Percentiles rank a stretch among this genome's conserved stretches.
Conservation (phyloP, 1,140 invertebrate species). For the Megathymus violae region DNA sequence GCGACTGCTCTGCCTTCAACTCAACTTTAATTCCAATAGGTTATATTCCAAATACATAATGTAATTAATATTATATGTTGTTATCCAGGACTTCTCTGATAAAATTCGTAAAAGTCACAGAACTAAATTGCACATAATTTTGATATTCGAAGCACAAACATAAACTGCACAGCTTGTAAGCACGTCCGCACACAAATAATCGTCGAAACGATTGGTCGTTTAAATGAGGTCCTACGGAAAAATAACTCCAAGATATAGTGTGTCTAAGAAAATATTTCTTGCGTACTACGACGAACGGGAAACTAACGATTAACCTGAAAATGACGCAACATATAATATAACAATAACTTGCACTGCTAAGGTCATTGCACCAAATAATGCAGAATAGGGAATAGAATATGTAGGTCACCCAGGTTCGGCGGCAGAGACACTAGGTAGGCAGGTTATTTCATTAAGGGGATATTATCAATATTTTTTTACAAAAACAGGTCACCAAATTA, state of each 20-base stretch:
- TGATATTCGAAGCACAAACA: constrained; percentile 69
- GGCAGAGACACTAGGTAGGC: constrained; percentile 70
- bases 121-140: constrained; percentile 75
- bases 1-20: neutral
- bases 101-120: constrained; percentile 69
- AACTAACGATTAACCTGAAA: constrained; percentile 68
- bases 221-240: constrained; percentile 45
- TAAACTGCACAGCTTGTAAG: constrained; percentile 80
- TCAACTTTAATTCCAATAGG: constrained; percentile 12
- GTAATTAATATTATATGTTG: constrained; percentile 46
- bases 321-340: constrained; percentile 65
- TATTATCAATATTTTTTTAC: constrained; percentile 80
- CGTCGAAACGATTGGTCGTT: constrained; percentile 51
- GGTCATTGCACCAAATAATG: constrained; percentile 66
- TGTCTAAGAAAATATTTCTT: constrained; percentile 53
- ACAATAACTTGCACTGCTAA: constrained; percentile 79
- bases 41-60: constrained; percentile 5
- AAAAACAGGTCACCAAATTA: constrained; percentile 88
- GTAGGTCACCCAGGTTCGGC: constrained; percentile 71
- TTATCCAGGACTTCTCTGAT: constrained; percentile 59
- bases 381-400: constrained; percentile 38
- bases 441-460: constrained; percentile 49
- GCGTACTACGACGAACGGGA: constrained; percentile 50
- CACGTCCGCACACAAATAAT: constrained; percentile 77
- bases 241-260: constrained; percentile 52